These are phyloP conservation scores for Ernsta delagoae DNA, from an alignment of 2,888 invertebrate species.

Conservation along the genomic window DNA sequence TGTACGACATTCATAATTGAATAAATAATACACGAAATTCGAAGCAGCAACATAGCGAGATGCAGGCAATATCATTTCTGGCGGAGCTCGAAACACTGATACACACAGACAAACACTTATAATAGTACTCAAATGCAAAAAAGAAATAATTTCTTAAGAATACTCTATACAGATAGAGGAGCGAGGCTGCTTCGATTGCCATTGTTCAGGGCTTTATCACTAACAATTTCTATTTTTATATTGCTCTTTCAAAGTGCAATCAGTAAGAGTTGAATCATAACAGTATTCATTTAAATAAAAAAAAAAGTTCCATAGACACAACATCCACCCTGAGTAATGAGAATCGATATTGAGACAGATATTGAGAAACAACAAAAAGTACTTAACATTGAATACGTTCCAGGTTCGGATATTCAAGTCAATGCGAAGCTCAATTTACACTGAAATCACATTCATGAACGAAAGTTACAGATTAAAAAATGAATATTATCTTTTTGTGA, in stretches of 20 bases:
- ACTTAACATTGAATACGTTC: too few species aligned
- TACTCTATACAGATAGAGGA: neutral
- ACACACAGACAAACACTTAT: neutral
- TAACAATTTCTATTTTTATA: neutral
- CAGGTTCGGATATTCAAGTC: neutral
- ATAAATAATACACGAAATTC: neutral
- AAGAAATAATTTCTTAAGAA: constrained; percentile 2
- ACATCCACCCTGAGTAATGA: neutral
- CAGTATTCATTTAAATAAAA: neutral
- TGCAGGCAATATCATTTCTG: neutral
- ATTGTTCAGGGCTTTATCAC: constrained; percentile 6
- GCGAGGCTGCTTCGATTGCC: neutral
- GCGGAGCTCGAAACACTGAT: neutral
- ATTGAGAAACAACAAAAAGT: neutral
- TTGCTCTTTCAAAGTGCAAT: neutral
- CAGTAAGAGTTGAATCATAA: neutral
- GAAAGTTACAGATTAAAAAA: neutral
- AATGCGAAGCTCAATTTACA: too few species aligned
- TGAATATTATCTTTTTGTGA: too few species aligned
- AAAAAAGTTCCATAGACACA: neutral
- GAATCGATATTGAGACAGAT: neutral
- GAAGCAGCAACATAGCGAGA: neutral
- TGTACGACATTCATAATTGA: neutral
- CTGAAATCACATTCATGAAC: neutral
- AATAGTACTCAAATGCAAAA: neutral